These are phyloP conservation scores for Pollenia angustigena DNA, from an alignment of 2,888 invertebrate species.

Conservation along the genomic window DNA sequence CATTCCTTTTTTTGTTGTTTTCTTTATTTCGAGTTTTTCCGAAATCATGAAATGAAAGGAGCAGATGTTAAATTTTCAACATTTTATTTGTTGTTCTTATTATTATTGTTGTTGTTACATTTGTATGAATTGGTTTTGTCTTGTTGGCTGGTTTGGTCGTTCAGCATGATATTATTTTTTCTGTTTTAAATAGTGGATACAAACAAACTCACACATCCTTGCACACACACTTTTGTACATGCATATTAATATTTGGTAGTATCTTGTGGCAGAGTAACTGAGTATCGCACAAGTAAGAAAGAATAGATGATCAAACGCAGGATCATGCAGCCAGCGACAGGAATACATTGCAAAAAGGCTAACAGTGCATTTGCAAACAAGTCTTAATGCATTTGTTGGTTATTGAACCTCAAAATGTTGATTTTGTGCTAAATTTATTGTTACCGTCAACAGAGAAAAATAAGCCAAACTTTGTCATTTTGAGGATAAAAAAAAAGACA, in stretches of 20 bases:
- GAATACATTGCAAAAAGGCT: not conserved
- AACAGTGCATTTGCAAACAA: slow-evolving; percentile 5
- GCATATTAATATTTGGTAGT: not conserved
- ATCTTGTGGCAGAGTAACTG: slow-evolving; percentile 8
- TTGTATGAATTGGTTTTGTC: slow-evolving; percentile 41
- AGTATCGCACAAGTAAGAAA: not conserved
- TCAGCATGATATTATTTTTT: slow-evolving; percentile 15
- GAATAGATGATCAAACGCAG: slow-evolving; percentile 23
- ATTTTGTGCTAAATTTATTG: slow-evolving; percentile 9
- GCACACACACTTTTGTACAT: slow-evolving; percentile 4
- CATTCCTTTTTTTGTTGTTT: slow-evolving; percentile 23
- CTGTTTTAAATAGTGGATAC: not conserved
- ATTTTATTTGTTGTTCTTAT: slow-evolving; percentile 73
- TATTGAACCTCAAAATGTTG: slow-evolving; percentile 30
- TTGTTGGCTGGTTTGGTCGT: slow-evolving; percentile 32
- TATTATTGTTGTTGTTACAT: slow-evolving; percentile 53
- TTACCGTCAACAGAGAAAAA: not conserved
- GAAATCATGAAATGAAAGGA: slow-evolving; percentile 84
- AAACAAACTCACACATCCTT: slow-evolving; percentile 36
- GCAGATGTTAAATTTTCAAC: slow-evolving; percentile 83
- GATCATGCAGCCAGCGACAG: not conserved
- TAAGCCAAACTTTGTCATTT: not conserved
- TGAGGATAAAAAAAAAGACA: not conserved
- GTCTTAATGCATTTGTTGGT: slow-evolving; percentile 40
- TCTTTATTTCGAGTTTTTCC: slow-evolving; percentile 80